phyloP scores from a whole-genome alignment of 2,113 vertebrate genomes.

The Planiliza haematocheilus region DNA sequence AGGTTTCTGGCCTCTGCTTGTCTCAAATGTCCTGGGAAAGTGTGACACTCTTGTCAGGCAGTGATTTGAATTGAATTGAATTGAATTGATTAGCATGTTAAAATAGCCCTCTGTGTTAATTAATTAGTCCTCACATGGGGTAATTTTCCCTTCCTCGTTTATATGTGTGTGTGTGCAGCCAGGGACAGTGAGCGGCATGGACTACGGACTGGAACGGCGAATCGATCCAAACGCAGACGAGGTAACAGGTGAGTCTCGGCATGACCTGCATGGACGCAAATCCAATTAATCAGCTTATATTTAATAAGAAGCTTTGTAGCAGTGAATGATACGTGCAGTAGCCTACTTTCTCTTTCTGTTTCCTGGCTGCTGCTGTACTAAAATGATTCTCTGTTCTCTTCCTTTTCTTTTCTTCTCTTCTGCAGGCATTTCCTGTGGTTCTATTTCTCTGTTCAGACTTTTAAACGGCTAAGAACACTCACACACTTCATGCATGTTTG shows the following conservation, averaged over 20 bases:
- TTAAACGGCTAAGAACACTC: slow-evolving; percentile 19
- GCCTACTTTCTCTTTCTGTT: background rate
- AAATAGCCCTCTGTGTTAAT: slow-evolving; percentile 47
- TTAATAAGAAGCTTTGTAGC: slow-evolving; percentile 66
- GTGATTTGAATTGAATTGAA: too few relatives aligned
- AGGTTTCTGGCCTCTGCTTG: slow-evolving; percentile 1
- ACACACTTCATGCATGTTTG: slow-evolving; percentile 1
- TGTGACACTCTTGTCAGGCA: background rate
- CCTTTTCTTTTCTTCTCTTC: slow-evolving; percentile 21
- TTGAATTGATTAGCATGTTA: slow-evolving; percentile 58
- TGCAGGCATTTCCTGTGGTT: slow-evolving; percentile 57
- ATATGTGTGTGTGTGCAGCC: slow-evolving; percentile 82
- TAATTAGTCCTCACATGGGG: slow-evolving; percentile 28
- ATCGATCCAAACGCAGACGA: slow-evolving; percentile 88
- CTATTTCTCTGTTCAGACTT: slow-evolving; percentile 30
- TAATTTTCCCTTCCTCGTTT: slow-evolving; percentile 1
- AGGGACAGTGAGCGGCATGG: slow-evolving; percentile 88
- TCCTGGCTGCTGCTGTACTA: slow-evolving; percentile 6
- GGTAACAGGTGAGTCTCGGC: slow-evolving; percentile 88
- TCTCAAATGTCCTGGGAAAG: slow-evolving; percentile 7
- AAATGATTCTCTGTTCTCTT: slow-evolving; percentile 20
- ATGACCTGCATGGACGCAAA: slow-evolving; percentile 52
- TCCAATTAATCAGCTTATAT: slow-evolving; percentile 67
- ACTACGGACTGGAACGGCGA: slow-evolving; percentile 90
- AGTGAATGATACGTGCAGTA: background rate